Conservation (phyloP, 1,140 invertebrate species). For the Heterodera carotae region DNA sequence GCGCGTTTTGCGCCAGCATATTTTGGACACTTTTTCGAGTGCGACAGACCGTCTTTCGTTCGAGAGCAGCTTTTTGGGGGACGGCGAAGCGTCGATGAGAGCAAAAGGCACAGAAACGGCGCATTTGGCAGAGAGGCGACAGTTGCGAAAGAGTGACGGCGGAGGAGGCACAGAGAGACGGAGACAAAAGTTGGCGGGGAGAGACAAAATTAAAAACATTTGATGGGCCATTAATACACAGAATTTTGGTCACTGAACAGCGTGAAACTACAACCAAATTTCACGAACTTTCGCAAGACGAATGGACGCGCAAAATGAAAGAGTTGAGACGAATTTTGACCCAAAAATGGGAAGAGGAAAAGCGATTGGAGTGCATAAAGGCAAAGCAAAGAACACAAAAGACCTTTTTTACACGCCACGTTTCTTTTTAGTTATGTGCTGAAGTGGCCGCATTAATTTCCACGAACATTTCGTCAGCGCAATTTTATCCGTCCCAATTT, state of each 20-base stretch:
- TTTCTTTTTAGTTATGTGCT: no score
- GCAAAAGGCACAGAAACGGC: not conserved
- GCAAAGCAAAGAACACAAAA: no score
- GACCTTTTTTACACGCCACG: no score
- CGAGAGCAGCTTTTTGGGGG: conserved; percentile 40
- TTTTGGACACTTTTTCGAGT: conserved; percentile 33
- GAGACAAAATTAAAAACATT: not conserved
- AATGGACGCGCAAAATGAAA: conserved; percentile 30
- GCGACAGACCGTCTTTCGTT: conserved; percentile 34
- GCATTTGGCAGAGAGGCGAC: not conserved
- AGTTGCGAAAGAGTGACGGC: not conserved
- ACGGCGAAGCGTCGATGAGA: not conserved
- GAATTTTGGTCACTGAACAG: conserved; percentile 11
- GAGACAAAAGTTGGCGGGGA: not conserved
- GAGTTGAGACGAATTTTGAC: conserved; percentile 40
- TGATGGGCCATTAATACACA: not conserved
- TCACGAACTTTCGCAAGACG: conserved; percentile 43
- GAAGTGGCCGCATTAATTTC: conserved; percentile 79
- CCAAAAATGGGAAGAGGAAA: conserved; percentile 40
- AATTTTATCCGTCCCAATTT: conserved; percentile 97
- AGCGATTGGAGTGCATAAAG: conserved; percentile 47
- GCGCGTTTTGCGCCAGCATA: conserved; percentile 34
- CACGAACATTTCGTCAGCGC: conserved; percentile 79
- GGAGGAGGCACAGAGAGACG: not conserved
- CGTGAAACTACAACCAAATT: conserved; percentile 16